Evolutionary conservation across 2,797 vertebrate species (phyloP).

Genomic region (Coracias cyanogaster): DNA sequence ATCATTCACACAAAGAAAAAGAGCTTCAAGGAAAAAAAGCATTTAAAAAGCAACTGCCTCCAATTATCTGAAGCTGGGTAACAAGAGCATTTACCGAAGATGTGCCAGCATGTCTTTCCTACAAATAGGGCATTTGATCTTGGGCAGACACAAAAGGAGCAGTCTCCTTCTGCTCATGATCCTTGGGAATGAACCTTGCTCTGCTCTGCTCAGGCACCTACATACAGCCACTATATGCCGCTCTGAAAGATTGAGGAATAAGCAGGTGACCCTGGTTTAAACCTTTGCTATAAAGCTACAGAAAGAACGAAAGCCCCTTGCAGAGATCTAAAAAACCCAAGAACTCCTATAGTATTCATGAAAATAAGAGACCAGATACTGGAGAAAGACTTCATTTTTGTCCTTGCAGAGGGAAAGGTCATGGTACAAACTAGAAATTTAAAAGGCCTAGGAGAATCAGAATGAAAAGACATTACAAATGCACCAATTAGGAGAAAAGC

Average conservation of each 20-base stretch:
- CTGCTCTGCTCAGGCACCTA: background rate
- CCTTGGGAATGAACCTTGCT: background rate
- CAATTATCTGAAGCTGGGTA: background rate
- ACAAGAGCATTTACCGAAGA: background rate
- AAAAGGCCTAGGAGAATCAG: background rate
- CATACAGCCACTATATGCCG: background rate
- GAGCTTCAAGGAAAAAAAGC: background rate
- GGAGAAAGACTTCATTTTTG: background rate
- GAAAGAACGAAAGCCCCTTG: background rate
- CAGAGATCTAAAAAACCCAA: background rate
- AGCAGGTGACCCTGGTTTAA: background rate
- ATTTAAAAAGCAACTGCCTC: background rate
- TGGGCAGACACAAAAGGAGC: background rate
- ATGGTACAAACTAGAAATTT: background rate
- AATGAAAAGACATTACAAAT: background rate
- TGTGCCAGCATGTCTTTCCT: background rate
- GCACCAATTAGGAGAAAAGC: background rate
- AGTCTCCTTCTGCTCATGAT: background rate
- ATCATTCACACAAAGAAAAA: background rate
- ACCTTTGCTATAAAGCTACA: background rate
- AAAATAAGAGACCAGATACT: slow-evolving; percentile 1
- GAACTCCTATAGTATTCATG: background rate
- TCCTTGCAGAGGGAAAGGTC: slow-evolving; percentile 22
- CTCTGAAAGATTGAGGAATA: background rate
- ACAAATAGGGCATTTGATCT: background rate